A percentile compares a stretch with the other conserved stretches of the same genome.
Conservation (phyloP, 2,797 vertebrate genomes). For the Hypotaenidia philippensis region DNA sequence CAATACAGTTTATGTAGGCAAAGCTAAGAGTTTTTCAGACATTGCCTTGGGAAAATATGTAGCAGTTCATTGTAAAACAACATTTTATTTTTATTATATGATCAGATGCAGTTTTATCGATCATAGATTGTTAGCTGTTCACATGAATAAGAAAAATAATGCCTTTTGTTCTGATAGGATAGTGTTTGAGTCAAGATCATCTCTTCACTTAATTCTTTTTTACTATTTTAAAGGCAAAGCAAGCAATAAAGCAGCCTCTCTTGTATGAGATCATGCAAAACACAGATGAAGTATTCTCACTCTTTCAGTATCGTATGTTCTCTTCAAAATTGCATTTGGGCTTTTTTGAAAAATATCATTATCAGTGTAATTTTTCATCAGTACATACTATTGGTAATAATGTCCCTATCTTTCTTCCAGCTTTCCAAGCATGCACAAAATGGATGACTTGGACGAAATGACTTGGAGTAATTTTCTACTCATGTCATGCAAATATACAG, state of each 20-base stretch:
- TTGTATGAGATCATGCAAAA: not conserved
- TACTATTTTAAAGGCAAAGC: not conserved
- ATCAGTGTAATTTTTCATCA: not conserved
- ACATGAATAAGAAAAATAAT: not conserved
- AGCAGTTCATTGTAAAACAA: not conserved
- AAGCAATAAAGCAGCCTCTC: not conserved
- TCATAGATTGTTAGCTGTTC: not conserved
- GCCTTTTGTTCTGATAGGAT: fast-evolving
- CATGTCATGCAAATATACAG: not conserved
- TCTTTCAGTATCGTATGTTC: not conserved
- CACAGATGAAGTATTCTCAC: not conserved
- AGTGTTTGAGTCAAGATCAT: not conserved
- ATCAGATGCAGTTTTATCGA: not conserved
- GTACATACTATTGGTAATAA: not conserved
- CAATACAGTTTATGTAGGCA: not conserved
- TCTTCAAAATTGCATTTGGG: not conserved
- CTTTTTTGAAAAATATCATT: not conserved
- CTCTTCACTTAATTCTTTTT: not conserved
- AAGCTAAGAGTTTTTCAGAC: not conserved
- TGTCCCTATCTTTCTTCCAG: not conserved
- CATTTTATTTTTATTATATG: not conserved
- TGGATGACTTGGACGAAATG: not conserved
- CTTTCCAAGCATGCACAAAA: not conserved
- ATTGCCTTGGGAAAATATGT: not conserved
- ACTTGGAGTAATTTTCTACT: not conserved